These are phyloP conservation scores for Sinella curviseta DNA, from an alignment of 1,140 invertebrate species.

Conservation along the genomic window DNA sequence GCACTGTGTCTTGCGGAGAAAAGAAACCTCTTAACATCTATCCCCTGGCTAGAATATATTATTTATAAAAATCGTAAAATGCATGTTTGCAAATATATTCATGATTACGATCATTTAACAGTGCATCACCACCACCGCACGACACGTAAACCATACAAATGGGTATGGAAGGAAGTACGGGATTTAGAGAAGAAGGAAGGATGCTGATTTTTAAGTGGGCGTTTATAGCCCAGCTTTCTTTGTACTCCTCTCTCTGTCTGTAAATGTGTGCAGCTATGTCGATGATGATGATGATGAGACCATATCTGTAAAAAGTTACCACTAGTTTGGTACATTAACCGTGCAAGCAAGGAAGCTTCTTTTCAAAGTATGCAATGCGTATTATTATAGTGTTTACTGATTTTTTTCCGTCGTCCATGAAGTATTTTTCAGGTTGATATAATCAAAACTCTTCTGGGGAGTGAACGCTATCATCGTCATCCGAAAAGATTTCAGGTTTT, in stretches of 20 bases:
- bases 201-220: slow-evolving; percentile 24
- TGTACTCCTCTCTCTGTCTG: too few relatives aligned
- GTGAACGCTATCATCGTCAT: not conserved
- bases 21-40: too few relatives aligned
- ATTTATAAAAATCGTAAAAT: too few relatives aligned
- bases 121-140: not conserved
- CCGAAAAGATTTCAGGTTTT: not conserved
- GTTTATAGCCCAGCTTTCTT: slow-evolving; percentile 11
- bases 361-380: too few relatives aligned
- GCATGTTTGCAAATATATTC: not conserved
- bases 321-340: too few relatives aligned
- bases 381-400: too few relatives aligned
- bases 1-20: too few relatives aligned
- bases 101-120: not conserved
- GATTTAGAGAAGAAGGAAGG: slow-evolving; percentile 3
- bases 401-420: too few relatives aligned
- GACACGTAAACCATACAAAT: not conserved
- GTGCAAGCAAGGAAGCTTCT: too few relatives aligned
- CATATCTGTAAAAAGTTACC: not conserved
- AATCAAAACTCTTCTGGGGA: too few relatives aligned
- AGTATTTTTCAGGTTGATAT: too few relatives aligned
- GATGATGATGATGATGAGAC: not conserved
- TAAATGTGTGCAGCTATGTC: not conserved
- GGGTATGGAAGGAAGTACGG: slow-evolving; percentile 12
- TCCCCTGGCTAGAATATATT: too few relatives aligned